Evolutionary conservation across 2,797 vertebrate genomes (phyloP), one percentile per base, ranked within the genome.

Genomic region (Liasis olivaceus): DNA sequence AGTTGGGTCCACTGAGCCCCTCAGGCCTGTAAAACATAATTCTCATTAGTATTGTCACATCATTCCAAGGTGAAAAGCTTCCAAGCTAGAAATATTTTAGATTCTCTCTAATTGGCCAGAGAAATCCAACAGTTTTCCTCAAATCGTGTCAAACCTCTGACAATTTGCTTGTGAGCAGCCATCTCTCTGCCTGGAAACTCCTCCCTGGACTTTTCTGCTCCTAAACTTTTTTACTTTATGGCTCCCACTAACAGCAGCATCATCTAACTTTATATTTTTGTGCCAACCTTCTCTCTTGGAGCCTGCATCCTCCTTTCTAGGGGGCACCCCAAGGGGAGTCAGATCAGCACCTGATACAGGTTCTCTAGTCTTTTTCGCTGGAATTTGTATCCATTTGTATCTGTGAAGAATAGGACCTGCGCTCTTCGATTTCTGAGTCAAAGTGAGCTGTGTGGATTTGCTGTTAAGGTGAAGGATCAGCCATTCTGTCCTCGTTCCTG

Each of bases 401-500:
- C 51, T 54, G 51, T 47, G 87, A n/a, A n/a, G 13, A 24, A 77
- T 11, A 6, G 36, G 56, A 42, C 31, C n/a, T 20, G 12, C 22
- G 28, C 14, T 7, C 28, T 36, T 77, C 7, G 13, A n/a, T n/a
- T 86, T 17, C 42, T 51, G 24, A 28, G 47, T 54, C 28, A 4
- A 3, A n/a, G 15, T 11, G 9, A 69, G 14, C 15, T 8, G 3
- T 3, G 6, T 42, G 4, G 47, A 11, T 84, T 9, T n/a, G 42
- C 15, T 0, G 1, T 20, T 14, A 5, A 62, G 36, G 56, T 1
- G 28, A 14, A 24, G 47, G n/a, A 12, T 12, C 15, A 24, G n/a
- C 62, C 24, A 5, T 4, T 47, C 17, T 0, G 6, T 4, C 0
- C 47, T 36, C 1, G 2, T 13, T 26, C 0, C 58, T 36, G 56